These are phyloP conservation scores for Allacma fusca DNA, from an alignment of 2,888 invertebrate genomes.

Conservation along the genomic window DNA sequence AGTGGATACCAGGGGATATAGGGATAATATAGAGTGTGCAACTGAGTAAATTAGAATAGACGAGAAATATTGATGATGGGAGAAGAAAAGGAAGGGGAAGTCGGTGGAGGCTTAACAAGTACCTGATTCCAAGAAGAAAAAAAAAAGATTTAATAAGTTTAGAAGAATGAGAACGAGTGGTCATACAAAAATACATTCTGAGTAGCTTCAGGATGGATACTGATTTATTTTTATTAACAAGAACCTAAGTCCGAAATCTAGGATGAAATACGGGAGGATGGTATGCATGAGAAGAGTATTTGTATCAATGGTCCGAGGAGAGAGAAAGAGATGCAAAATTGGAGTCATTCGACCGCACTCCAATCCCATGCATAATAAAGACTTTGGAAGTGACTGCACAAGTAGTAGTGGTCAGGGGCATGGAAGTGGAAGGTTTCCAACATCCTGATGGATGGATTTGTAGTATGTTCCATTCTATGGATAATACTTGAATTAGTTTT, in stretches of 20 bases:
- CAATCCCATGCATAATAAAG: slow-evolving; percentile 4
- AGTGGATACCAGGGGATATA: background rate
- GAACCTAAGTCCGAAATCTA: background rate
- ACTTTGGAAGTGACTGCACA: slow-evolving; percentile 2
- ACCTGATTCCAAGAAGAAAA: background rate
- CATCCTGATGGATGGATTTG: background rate
- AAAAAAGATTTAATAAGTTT: background rate
- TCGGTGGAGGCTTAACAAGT: background rate
- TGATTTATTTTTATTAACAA: background rate
- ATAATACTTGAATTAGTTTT: slow-evolving; percentile 14
- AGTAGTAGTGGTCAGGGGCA: slow-evolving; percentile 30
- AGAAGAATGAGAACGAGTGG: slow-evolving; percentile 14
- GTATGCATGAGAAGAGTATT: background rate
- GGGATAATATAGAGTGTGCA: background rate
- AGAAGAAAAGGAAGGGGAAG: slow-evolving; percentile 8
- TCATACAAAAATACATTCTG: slow-evolving; percentile 1
- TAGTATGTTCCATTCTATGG: background rate
- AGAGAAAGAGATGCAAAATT: slow-evolving; percentile 8
- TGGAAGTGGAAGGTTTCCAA: slow-evolving; percentile 7
- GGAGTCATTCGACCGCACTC: slow-evolving; percentile 4
- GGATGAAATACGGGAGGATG: background rate
- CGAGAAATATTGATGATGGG: background rate
- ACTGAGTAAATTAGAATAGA: background rate
- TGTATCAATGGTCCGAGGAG: background rate
- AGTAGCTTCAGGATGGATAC: slow-evolving; percentile 2